Evolutionary conservation across 2,797 vertebrate genomes (phyloP).

Genomic region (Gila robusta): DNA sequence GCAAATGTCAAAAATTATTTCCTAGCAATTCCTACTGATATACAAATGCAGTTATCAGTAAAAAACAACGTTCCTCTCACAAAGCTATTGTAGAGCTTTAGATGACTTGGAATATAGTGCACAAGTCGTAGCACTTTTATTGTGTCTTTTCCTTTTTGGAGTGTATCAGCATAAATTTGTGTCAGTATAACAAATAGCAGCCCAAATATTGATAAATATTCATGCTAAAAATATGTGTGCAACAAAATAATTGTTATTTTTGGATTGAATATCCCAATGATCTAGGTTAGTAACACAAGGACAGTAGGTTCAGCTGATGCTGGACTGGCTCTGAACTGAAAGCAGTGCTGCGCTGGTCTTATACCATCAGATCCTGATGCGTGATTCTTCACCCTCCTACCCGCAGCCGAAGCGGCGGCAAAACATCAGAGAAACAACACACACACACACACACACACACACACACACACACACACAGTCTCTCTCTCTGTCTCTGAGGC

Average conservation of each 20-base stretch:
- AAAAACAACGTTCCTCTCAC: not conserved
- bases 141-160: not conserved
- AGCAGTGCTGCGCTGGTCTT: not conserved
- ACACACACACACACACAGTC: conserved; percentile 5
- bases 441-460: not conserved
- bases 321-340: conserved; percentile 9
- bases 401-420: conserved; percentile 35
- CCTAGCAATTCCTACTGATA: not conserved
- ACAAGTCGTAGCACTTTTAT: not conserved
- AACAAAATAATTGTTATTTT: not conserved
- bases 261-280: not conserved
- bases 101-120: not conserved
- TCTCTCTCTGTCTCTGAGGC: not conserved
- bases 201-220: not conserved
- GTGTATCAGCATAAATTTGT: not conserved
- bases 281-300: conserved; percentile 11
- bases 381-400: conserved; percentile 52
- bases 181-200: not conserved
- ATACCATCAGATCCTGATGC: conserved; percentile 23
- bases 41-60: not conserved
- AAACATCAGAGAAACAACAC: conserved; percentile 44
- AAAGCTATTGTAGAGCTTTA: not conserved
- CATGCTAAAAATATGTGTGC: not conserved
- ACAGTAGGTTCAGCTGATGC: not conserved
- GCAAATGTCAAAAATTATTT: not conserved